Evolutionary conservation across 30 jellyfish, hydroid and myxozoan species (phyloP).

Genomic region (Catostylus mosaicus): DNA sequence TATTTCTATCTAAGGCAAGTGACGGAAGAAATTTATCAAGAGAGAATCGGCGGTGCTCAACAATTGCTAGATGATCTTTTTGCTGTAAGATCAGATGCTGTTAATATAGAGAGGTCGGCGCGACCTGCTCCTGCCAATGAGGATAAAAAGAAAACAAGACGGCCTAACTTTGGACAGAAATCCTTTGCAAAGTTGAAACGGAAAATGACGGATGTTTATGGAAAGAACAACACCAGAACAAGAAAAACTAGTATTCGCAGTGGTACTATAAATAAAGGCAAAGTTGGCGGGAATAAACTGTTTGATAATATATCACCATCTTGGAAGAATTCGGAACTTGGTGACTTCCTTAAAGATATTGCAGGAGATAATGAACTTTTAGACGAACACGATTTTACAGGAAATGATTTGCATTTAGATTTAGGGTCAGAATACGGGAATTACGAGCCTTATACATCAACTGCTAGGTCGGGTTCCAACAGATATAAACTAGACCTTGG

Average conservation of each 20-base stretch:
- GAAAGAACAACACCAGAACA: not conserved
- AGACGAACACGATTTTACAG: not conserved
- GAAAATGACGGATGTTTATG: slow-evolving; percentile 1
- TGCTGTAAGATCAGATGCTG: slow-evolving; percentile 50
- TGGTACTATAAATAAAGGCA: not conserved
- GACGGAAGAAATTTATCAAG: slow-evolving; percentile 35
- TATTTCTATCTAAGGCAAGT: slow-evolving; percentile 16
- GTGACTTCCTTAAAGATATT: slow-evolving; percentile 3
- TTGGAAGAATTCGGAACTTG: slow-evolving; percentile 53
- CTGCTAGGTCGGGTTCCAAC: slow-evolving; percentile 26
- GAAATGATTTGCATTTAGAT: not conserved
- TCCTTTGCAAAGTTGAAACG: not conserved
- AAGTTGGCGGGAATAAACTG: not conserved
- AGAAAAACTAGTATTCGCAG: not conserved
- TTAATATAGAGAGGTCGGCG: slow-evolving; percentile 29
- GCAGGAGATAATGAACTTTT: not conserved
- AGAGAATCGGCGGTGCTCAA: slow-evolving; percentile 62
- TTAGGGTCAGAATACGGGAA: not conserved
- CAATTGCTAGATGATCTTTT: slow-evolving; percentile 20
- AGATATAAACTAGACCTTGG: slow-evolving; percentile 36
- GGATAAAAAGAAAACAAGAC: not conserved
- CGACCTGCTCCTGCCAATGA: not conserved
- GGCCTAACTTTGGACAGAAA: not conserved
- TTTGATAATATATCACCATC: slow-evolving; percentile 45
- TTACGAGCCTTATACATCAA: slow-evolving; percentile 16